Evolutionary conservation across 2,113 vertebrate species (phyloP), one percentile per base, ranked within the genome.

Genomic region (Lampris incognitus): DNA sequence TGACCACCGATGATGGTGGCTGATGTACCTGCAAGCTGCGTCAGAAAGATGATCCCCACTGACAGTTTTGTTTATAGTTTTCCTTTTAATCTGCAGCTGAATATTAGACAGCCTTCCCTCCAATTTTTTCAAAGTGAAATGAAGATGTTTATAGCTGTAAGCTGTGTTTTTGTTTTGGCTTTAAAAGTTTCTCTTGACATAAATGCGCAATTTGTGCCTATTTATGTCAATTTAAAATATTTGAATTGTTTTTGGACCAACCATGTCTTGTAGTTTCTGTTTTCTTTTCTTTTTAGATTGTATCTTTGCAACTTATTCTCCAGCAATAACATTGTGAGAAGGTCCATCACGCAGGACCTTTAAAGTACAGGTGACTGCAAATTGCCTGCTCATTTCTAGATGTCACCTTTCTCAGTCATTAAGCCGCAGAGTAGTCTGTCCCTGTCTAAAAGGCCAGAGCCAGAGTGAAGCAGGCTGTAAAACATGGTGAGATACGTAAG

Each of bases 171-270:
- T 79, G 61, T 78, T 79, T 74, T 72, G 49, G 46, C 72, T 71
- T 84, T 81, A 74, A 85, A 86, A 81, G 59, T 71, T 69, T 54
- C 74, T 72, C 64, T 82, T 72, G 84, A 85, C 82, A 66, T 59
- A 68, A 85, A 85, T 71, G 61, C 52, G 61, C 56, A 83, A 66
- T 83, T 66, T 69, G 38, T 68, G 75, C 40, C 58, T 76, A 49
- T 49, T 24, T 24, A 24, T 24, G 24, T 24, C 24, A 24, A 24
- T 24, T 24, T 24, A 24, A 24, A 24, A 24, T 24, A 24, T 24
- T 24, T 24, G 24, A 24, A 24, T 24, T 24, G 24, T 24, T 24
- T 24, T 24, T 24, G 24, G 24, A 52, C 9, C 3, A 52, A 10
- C 9, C 50, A 49, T 9, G 2, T 10, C 9, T 37, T 24, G 51